Percentiles rank a stretch among this genome's conserved stretches.
Conservation (phyloP, 2,888 invertebrate species). For the Nomada goodeniana region DNA sequence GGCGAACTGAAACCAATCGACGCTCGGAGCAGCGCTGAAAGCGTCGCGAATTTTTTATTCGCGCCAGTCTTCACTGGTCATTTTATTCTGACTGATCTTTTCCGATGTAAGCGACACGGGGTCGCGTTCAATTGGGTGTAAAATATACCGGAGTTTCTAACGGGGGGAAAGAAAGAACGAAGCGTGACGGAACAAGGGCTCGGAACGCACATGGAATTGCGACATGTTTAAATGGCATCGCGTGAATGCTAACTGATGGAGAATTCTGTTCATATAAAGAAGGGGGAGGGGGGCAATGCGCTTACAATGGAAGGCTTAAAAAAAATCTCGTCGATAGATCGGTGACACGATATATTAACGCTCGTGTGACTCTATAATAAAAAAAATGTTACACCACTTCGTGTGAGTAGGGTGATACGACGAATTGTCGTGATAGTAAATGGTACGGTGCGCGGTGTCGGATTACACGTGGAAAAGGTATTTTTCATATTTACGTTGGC, state of each 20-base stretch:
- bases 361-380: neutral
- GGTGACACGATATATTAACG: conserved; percentile 5
- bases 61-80: conserved; percentile 4
- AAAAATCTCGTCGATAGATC: conserved; percentile 27
- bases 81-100: conserved; percentile 18
- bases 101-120: conserved; percentile 30
- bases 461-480: neutral
- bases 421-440: neutral
- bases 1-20: conserved; percentile 45
- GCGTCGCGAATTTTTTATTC: conserved; percentile 27
- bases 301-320: conserved; percentile 3
- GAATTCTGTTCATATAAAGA: neutral
- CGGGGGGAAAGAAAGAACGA: conserved; percentile 18
- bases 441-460: neutral
- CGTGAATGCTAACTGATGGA: conserved; percentile 41
- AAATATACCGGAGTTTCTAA: conserved; percentile 30
- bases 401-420: neutral
- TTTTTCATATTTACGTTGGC: neutral
- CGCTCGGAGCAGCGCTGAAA: conserved; percentile 30
- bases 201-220: conserved; percentile 7
- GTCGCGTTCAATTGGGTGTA: conserved; percentile 30
- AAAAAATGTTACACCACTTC: neutral
- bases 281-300: neutral
- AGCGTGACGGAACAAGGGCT: conserved; percentile 31
- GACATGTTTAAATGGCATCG: conserved; percentile 47